Evolutionary conservation across 2,888 invertebrate species (phyloP).

Genomic region (Onthophagus sagittarius): DNA sequence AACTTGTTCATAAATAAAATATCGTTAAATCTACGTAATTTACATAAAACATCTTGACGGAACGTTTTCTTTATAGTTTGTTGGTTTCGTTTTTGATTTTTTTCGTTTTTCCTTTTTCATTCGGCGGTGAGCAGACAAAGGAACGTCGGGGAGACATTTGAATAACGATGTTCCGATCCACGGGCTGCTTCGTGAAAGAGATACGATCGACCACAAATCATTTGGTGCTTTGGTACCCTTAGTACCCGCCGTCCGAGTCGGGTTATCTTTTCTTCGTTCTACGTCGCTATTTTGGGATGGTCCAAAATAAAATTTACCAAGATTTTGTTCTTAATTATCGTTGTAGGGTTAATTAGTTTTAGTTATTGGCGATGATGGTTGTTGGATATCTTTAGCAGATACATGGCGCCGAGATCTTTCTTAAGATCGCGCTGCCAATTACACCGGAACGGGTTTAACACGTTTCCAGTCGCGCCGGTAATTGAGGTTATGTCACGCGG

Average conservation of each 20-base stretch:
- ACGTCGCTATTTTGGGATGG: background rate
- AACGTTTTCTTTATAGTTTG: background rate
- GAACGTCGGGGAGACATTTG: slow-evolving; percentile 29
- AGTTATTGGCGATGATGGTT: too few relatives aligned
- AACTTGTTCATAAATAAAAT: slow-evolving; percentile 17
- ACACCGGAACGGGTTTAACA: slow-evolving; percentile 9
- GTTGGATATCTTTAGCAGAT: slow-evolving; percentile 21
- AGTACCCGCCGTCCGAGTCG: too few relatives aligned
- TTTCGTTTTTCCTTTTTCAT: background rate
- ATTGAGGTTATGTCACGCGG: slow-evolving; percentile 11
- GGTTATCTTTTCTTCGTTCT: background rate
- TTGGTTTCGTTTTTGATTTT: too few relatives aligned
- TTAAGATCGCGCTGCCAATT: slow-evolving; percentile 1
- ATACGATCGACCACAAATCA: slow-evolving; percentile 39
- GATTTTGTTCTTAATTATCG: too few relatives aligned
- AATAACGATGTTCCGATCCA: slow-evolving; percentile 32
- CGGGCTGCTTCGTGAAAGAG: slow-evolving; percentile 33
- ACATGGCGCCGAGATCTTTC: slow-evolving; percentile 6
- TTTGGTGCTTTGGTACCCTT: slow-evolving; percentile 17
- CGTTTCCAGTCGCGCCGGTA: slow-evolving; percentile 10
- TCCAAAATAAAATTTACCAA: background rate
- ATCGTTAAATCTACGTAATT: slow-evolving; percentile 25
- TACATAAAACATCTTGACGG: slow-evolving; percentile 14
- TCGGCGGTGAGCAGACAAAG: slow-evolving; percentile 19
- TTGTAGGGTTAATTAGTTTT: too few relatives aligned